These are phyloP conservation scores for Ciconia nigra DNA, from an alignment of 2,797 vertebrate species.

Conservation along the genomic window DNA sequence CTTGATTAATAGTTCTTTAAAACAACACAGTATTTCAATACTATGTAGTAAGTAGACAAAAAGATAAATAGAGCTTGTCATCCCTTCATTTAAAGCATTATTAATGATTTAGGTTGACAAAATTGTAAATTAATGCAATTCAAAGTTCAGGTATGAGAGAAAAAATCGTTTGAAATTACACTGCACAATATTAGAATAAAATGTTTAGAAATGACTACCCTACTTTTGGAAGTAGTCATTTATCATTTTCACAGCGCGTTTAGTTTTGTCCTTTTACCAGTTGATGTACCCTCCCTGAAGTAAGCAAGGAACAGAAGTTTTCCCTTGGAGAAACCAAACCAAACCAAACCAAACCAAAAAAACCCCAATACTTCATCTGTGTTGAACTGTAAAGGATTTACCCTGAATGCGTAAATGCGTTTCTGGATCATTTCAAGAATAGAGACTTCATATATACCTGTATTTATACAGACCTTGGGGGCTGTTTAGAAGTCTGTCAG, in stretches of 20 bases:
- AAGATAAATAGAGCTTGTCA: not conserved
- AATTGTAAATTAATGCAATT: not conserved
- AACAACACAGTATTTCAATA: not conserved
- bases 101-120: not conserved
- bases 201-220: not conserved
- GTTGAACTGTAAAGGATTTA: not conserved
- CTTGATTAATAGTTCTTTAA: not conserved
- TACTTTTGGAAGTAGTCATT: not conserved
- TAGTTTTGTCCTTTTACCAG: not conserved
- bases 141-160: not conserved
- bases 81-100: not conserved
- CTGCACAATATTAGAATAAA: not conserved
- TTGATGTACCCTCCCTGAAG: not conserved
- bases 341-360: not conserved
- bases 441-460: rapidly evolving
- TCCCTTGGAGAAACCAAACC: not conserved
- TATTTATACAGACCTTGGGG: not conserved
- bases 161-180: not conserved
- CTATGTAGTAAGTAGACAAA: not conserved
- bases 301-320: not conserved
- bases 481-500: not conserved
- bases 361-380: not conserved
- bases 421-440: not conserved
- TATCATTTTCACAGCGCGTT: not conserved
- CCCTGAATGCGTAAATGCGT: not conserved